phyloP scores from a whole-genome alignment of 2,113 vertebrate genomes.

The Mirounga angustirostris region DNA sequence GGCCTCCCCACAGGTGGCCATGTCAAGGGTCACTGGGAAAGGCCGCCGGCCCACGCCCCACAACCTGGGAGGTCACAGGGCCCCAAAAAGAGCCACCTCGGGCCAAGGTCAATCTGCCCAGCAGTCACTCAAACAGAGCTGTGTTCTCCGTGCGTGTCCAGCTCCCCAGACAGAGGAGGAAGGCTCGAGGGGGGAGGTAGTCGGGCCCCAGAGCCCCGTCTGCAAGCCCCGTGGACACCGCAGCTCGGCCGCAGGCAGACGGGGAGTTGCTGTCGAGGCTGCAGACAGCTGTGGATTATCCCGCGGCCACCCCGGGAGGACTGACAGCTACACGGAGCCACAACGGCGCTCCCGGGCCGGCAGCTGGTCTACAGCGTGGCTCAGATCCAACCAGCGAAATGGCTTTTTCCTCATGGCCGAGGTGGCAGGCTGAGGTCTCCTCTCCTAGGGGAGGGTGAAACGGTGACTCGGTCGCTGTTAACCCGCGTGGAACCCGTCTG shows the following conservation, averaged over 20 bases:
- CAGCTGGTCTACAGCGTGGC: background rate
- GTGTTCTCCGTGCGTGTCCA: background rate
- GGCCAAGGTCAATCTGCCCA: background rate
- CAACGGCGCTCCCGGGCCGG: slow-evolving; percentile 39
- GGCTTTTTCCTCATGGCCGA: background rate
- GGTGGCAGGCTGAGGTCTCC: slow-evolving; percentile 29
- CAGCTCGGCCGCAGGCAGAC: background rate
- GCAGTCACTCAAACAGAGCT: background rate
- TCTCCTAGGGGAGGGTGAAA: background rate
- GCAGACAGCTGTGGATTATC: slow-evolving; percentile 57
- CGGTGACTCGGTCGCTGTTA: slow-evolving; percentile 38
- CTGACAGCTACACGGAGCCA: slow-evolving; percentile 20
- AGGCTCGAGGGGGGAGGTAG: background rate
- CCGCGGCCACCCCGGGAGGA: background rate
- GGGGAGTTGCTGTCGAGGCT: background rate
- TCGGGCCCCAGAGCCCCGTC: background rate
- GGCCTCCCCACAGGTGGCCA: background rate
- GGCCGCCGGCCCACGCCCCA: background rate
- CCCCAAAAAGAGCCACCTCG: background rate
- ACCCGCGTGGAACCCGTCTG: slow-evolving; percentile 23
- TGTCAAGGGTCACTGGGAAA: background rate
- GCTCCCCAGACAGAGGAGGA: background rate
- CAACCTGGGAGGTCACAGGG: background rate
- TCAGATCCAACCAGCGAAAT: slow-evolving; percentile 54
- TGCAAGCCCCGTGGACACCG: background rate